Base-by-base conservation (phyloP, 2,797 vertebrate genomes). In the Enteromius trimaculatus region DNA sequence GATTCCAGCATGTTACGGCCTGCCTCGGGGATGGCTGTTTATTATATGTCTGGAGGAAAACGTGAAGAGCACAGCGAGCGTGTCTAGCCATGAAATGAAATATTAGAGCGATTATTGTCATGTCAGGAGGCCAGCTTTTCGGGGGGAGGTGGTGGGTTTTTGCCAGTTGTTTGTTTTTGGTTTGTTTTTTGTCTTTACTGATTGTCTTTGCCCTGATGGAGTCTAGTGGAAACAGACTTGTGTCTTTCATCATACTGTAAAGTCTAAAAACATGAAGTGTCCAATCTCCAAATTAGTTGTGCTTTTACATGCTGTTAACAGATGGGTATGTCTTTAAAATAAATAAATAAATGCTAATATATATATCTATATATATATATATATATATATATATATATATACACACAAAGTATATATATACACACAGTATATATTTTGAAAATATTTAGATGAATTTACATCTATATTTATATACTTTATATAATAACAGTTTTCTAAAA, bases 31-130 rank as follows among this genome's bases (percentile, higher is more conserved):
- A 80, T 77, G 72, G 44, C 47, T 81, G 77, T 87, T 88, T 85
- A 72, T 82, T 85, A 76, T 87, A 81, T 82, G 79, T 82, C 81
- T 87, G 72, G 49, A 86, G 83, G 87, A 87, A 84, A 87, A 87
- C 85, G 82, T 84, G 74, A 66, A 82, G 76, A 76, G 49, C 80
- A 64, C 23, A 53, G 72, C 19, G 8, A 83, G 83, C 71, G 23
- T 86, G 75, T 76, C 71, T 87, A 84, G 69, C 85, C 80, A 80
- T 85, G 84, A 85, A 85, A 82, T 84, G 60, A 79, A 86, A 85
- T 81, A 88, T 77, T 84, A 84, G 49, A 70, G 55, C 44, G 82
- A 82, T 86, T 86, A 86, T 76, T 80, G 53, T 83, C 39, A 62
- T 82, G 76, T 85, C 79, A 80, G 53, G 42, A 84, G 34, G 55